phyloP scores from a whole-genome alignment of 37 sponge, comb jelly and placozoan genomes.

The Halisarca cf. caerulea region DNA sequence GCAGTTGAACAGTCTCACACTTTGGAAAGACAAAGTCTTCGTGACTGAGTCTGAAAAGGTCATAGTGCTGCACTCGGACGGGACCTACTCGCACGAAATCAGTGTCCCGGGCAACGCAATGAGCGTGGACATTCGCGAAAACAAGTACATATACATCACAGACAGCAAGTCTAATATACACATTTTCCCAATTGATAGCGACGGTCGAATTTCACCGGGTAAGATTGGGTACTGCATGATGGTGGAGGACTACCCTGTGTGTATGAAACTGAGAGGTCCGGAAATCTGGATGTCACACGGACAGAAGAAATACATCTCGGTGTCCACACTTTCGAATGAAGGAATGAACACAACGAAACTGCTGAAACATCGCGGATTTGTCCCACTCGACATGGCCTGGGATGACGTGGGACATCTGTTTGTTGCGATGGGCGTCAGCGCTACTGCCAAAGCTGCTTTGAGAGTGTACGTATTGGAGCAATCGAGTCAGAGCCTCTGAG shows the following conservation, averaged over 20 bases:
- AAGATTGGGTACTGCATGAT: conserved; percentile 28
- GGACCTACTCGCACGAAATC: conserved; percentile 13
- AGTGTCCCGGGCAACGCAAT: conserved; percentile 14
- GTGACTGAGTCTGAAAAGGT: conserved; percentile 20
- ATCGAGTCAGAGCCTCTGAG: neutral
- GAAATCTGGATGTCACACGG: conserved; percentile 30
- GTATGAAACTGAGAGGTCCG: conserved; percentile 19
- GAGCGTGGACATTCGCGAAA: conserved; percentile 19
- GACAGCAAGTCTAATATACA: conserved; percentile 29
- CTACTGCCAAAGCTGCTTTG: conserved; percentile 12
- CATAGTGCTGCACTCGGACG: neutral
- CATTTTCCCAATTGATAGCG: conserved; percentile 18
- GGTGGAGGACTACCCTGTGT: conserved; percentile 20
- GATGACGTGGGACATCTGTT: neutral
- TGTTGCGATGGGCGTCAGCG: conserved; percentile 24
- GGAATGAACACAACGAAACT: neutral
- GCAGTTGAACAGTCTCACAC: conserved; percentile 14
- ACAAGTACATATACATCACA: conserved; percentile 27
- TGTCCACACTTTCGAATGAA: conserved; percentile 14
- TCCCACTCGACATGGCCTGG: conserved; percentile 7
- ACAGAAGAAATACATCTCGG: conserved; percentile 28
- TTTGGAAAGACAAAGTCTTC: conserved; percentile 14
- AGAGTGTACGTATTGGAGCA: neutral
- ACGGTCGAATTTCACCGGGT: neutral
- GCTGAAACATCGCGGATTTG: neutral